Conservation (phyloP, 2,888 invertebrate species). For the Drosophila anceps region DNA sequence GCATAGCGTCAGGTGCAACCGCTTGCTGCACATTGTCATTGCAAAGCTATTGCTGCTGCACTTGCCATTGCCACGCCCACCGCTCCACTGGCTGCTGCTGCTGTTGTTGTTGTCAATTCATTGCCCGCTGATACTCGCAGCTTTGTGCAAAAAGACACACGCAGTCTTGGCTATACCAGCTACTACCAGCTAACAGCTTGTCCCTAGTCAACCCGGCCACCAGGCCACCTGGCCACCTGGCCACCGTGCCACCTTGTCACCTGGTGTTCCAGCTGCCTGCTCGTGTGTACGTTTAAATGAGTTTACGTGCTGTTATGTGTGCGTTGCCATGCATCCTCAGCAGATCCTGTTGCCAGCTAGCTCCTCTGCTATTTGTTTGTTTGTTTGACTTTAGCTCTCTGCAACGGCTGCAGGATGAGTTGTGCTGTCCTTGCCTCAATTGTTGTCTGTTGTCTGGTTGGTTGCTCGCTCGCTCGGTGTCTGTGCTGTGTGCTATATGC, state of each 20-base stretch:
- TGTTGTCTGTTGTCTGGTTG: slow-evolving; percentile 51
- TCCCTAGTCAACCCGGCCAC: slow-evolving; percentile 16
- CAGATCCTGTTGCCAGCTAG: slow-evolving; percentile 31
- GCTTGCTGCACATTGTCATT: slow-evolving; percentile 42
- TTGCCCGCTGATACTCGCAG: slow-evolving; percentile 44
- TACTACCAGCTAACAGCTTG: slow-evolving; percentile 3
- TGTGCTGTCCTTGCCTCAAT: slow-evolving; percentile 34
- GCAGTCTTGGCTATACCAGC: slow-evolving; percentile 50
- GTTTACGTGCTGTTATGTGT: slow-evolving; percentile 52
- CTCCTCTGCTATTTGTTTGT: slow-evolving; percentile 56
- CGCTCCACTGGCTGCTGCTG: slow-evolving; percentile 12
- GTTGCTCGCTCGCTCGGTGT: slow-evolving; percentile 19
- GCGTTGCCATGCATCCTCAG: slow-evolving; percentile 44
- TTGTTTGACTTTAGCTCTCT: slow-evolving; percentile 61
- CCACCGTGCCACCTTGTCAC: slow-evolving; percentile 11
- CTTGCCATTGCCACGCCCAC: slow-evolving; percentile 12
- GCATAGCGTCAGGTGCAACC: slow-evolving; percentile 34
- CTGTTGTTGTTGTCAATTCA: slow-evolving; percentile 47
- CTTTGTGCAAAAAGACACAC: slow-evolving; percentile 45
- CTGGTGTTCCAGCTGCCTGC: slow-evolving; percentile 11
- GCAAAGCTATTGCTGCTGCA: slow-evolving; percentile 27
- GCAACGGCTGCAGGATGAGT: slow-evolving; percentile 14
- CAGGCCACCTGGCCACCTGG: slow-evolving; percentile 10
- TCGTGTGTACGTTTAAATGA: slow-evolving; percentile 57
- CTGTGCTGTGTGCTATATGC: not conserved